A percentile compares a stretch with the other conserved stretches of the same genome.
phyloP scores from a whole-genome alignment of 2,797 vertebrate genomes.

The Borostomias antarcticus region DNA sequence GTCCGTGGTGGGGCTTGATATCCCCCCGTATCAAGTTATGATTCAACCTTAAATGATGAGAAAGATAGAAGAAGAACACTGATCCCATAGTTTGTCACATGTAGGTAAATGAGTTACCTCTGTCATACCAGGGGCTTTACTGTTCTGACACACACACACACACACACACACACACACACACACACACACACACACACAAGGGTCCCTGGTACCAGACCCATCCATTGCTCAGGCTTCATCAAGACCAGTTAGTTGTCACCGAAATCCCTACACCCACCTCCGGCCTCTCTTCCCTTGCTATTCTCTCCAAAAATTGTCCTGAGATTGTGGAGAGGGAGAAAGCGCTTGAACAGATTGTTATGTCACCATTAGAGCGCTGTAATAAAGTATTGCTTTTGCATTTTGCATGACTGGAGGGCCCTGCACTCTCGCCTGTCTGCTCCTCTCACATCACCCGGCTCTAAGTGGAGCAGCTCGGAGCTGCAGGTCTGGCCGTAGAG shows the following conservation, averaged over 20 bases:
- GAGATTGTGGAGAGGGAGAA: slow-evolving; percentile 56
- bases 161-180: slow-evolving; percentile 6
- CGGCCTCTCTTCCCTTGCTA: slow-evolving; percentile 22
- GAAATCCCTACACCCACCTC: background rate
- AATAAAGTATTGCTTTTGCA: slow-evolving; percentile 88
- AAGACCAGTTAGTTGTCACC: background rate
- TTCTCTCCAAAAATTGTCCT: slow-evolving; percentile 52
- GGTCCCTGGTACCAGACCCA: slow-evolving; percentile 16
- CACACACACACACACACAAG: slow-evolving; percentile 3
- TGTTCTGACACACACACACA: slow-evolving; percentile 2
- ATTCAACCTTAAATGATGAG: too few relatives aligned
- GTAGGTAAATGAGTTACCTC: background rate
- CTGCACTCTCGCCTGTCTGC: slow-evolving; percentile 92
- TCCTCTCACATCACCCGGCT: slow-evolving; percentile 87
- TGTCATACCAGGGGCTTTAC: slow-evolving; percentile 21
- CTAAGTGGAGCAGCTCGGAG: slow-evolving; percentile 90
- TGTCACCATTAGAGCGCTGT: slow-evolving; percentile 76
- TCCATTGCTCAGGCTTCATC: background rate
- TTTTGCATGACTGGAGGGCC: slow-evolving; percentile 90
- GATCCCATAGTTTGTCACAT: background rate
- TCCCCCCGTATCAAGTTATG: too few relatives aligned
- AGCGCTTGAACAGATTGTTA: slow-evolving; percentile 80
- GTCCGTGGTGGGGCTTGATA: too few relatives aligned
- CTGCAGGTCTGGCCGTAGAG: slow-evolving; percentile 84
- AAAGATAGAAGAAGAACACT: too few relatives aligned